Evolutionary conservation across 2,113 vertebrate species (phyloP).

Genomic region (Abramis brama): DNA sequence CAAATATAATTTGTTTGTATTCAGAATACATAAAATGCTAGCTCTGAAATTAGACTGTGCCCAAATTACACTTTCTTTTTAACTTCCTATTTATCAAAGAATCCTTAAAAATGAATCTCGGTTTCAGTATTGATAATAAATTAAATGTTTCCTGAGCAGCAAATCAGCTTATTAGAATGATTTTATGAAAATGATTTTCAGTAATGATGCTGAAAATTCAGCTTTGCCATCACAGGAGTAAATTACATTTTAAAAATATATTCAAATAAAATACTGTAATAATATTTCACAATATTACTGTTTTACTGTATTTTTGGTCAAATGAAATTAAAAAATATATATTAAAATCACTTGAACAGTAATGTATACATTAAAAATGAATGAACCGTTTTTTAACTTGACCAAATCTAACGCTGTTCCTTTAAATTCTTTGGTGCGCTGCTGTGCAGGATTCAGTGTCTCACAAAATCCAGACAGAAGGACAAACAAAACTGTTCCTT

Average conservation of each 20-base stretch:
- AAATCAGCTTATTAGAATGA: neutral
- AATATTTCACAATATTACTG: too few species aligned
- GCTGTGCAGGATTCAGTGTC: constrained; percentile 75
- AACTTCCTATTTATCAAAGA: neutral
- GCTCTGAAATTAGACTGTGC: neutral
- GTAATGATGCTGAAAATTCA: neutral
- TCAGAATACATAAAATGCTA: neutral
- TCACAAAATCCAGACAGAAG: constrained; percentile 80
- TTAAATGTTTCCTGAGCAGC: neutral
- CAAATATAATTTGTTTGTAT: neutral
- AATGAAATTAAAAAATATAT: too few species aligned
- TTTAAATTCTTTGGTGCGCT: constrained; percentile 12
- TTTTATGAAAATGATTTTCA: too few species aligned
- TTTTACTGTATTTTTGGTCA: neutral
- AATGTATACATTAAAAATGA: neutral
- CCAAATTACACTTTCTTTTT: neutral
- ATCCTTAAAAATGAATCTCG: neutral
- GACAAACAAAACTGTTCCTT: constrained; percentile 78
- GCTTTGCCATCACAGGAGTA: neutral
- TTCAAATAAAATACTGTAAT: too few species aligned
- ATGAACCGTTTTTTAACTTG: neutral
- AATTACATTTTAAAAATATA: too few species aligned
- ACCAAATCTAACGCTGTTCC: neutral
- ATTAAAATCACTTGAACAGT: neutral
- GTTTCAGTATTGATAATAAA: neutral